Evolutionary conservation across 30 jellyfish, hydroid and myxozoan genomes (phyloP).

Genomic region (Phacellophora camtschatica): DNA sequence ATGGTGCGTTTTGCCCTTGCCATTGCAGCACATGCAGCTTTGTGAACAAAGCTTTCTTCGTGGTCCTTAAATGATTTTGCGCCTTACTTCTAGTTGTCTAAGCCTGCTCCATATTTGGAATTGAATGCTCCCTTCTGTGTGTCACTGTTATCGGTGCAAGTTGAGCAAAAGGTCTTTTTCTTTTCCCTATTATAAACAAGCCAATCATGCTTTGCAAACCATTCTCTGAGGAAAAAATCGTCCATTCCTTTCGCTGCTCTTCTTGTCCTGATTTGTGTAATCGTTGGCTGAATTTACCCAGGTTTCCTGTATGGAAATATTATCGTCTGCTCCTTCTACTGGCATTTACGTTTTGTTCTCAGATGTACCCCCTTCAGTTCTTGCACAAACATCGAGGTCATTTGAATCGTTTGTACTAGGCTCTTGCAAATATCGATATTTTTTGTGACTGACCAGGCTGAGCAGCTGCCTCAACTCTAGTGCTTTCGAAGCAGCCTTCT

Average conservation of each 20-base stretch:
- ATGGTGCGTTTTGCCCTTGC: too few relatives aligned
- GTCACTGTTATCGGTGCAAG: conserved; percentile 11
- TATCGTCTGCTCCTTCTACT: too few relatives aligned
- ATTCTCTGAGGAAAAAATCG: conserved; percentile 10
- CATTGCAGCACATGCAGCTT: neutral
- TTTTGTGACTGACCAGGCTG: too few relatives aligned
- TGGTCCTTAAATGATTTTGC: neutral
- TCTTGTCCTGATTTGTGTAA: conserved; percentile 12
- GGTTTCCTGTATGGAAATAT: too few relatives aligned
- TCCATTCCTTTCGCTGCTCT: conserved; percentile 5
- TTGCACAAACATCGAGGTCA: too few relatives aligned
- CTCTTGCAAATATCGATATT: too few relatives aligned
- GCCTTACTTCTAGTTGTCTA: conserved; percentile 46
- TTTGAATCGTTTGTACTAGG: neutral
- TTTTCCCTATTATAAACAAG: too few relatives aligned
- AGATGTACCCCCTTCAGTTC: too few relatives aligned
- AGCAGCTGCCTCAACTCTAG: too few relatives aligned
- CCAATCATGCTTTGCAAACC: too few relatives aligned
- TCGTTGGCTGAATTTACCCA: too few relatives aligned
- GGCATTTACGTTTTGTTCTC: too few relatives aligned
- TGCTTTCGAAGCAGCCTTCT: conserved; percentile 21
- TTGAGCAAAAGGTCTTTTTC: conserved; percentile 40
- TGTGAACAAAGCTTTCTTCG: conserved; percentile 9
- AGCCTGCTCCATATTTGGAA: conserved; percentile 5
- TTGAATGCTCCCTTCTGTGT: conserved; percentile 31